Base-by-base conservation (phyloP, 2,113 vertebrate genomes). In the Seriola quinqueradiata region DNA sequence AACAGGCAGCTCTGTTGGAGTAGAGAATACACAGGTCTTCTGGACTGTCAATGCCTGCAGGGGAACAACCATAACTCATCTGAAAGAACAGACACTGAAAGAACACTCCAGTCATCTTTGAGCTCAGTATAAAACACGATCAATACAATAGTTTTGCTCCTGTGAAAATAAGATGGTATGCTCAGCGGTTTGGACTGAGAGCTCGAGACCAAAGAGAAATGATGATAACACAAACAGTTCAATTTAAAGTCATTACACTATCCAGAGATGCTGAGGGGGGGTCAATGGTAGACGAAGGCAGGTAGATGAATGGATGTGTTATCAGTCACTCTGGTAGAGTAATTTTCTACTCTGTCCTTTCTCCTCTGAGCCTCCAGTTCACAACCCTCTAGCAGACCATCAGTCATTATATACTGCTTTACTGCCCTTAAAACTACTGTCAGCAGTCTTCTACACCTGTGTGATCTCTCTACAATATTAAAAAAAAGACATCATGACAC, bases 1-100 rank as follows among this genome's bases (percentile, higher is more conserved):
- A 95, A 85, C 98, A 99, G 0, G 98, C 98, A 10, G 98, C 97
- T 96, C 97, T 96, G 90, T 99, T 99, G 75, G 98, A 98, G 94
- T 97, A 96, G 73, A 99, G 95, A 87, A 98, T 93, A 89, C 96
- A 96, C 79, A 98, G 91, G 75, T 97, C 97, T 34, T 95, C 96
- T 67, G 96, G 95, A 90, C 90, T 96, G 70, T 94, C 95, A 8
- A 94, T 79, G 87, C 96, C 98, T 99, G 94, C 12, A 84, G 67
- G 66, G 66, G 46, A 60, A 96, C 92, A 88, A 91, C 34, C 8
- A 58, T 5, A 86, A 76, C 19, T 73, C 46, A 67, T 81, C 14
- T 74, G 63, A 82, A 23, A 61, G 19, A 52, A 3, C 57, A 66
- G 36, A 63, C 7, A 14, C 32, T 60, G 50, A 42, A 81, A 76